Conservation (phyloP, 2,113 vertebrate genomes). For the Hyperopisus bebe region DNA sequence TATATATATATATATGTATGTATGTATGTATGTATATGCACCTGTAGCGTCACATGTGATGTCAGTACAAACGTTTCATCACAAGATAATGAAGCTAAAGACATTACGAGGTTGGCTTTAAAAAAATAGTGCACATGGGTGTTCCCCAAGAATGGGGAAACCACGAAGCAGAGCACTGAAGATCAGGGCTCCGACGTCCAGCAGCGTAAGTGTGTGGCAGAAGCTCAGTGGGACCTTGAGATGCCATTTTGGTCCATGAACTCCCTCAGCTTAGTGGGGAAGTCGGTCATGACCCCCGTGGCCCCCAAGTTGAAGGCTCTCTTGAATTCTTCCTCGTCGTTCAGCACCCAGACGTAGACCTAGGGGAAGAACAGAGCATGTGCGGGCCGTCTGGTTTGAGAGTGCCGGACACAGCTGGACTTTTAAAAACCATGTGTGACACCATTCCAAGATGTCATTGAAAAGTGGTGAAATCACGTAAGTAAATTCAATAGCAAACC, state of each 20-base stretch:
- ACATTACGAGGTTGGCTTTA: neutral
- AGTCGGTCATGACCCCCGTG: conserved; percentile 98
- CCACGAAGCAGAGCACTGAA: neutral
- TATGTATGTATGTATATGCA: too few relatives aligned
- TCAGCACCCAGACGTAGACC: conserved; percentile 91
- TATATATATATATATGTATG: too few relatives aligned
- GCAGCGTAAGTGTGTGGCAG: neutral
- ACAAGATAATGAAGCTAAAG: neutral
- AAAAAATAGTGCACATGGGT: neutral
- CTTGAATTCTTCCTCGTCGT: conserved; percentile 90
- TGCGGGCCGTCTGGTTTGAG: neutral
- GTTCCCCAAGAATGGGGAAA: neutral
- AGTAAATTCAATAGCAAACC: neutral
- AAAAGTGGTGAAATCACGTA: neutral
- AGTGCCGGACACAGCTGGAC: neutral
- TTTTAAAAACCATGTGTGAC: neutral
- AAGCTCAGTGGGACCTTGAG: conserved; percentile 38
- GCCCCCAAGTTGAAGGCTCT: conserved; percentile 91
- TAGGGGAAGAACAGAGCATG: neutral
- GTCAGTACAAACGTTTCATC: neutral
- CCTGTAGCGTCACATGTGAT: neutral
- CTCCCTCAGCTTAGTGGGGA: conserved; percentile 85
- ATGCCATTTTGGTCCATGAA: conserved; percentile 70
- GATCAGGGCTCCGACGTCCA: neutral
- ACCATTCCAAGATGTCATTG: neutral